These are phyloP conservation scores for Ctena decussata DNA, from an alignment of 2,888 invertebrate genomes.

Conservation along the genomic window DNA sequence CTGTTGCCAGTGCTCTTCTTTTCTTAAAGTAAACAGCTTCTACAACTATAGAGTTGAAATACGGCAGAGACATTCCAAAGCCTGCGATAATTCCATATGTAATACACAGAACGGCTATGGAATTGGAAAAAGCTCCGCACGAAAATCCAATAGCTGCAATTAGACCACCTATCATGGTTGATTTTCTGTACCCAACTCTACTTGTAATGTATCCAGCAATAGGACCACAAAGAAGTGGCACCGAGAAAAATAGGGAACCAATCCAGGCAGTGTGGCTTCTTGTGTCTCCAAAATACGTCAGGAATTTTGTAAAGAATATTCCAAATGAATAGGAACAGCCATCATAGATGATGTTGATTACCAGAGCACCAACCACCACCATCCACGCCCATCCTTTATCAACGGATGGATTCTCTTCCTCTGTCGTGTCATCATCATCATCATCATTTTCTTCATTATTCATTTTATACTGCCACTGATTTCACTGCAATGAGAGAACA, in stretches of 20 bases:
- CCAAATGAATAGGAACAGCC: conserved; percentile 97
- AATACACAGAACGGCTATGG: conserved; percentile 78
- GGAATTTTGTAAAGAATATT: conserved; percentile 94
- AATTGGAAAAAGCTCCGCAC: conserved; percentile 76
- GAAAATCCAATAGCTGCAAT: conserved; percentile 81
- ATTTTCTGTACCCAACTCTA: conserved; percentile 78
- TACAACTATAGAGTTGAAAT: conserved; percentile 83
- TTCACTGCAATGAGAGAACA: background rate
- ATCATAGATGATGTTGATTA: conserved; percentile 96
- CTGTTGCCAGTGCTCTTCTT: conserved; percentile 83
- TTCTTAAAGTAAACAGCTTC: conserved; percentile 85
- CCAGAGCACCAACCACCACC: conserved; percentile 94
- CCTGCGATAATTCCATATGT: conserved; percentile 84
- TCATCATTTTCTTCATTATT: background rate
- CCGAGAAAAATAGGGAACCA: conserved; percentile 96
- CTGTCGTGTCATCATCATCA: conserved; percentile 87
- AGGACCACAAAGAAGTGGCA: conserved; percentile 90
- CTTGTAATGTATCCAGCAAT: conserved; percentile 79
- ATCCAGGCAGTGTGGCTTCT: conserved; percentile 96
- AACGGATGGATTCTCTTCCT: background rate
- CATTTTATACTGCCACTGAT: background rate
- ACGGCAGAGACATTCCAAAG: conserved; percentile 83
- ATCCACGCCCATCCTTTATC: conserved; percentile 95
- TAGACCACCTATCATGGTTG: conserved; percentile 83
- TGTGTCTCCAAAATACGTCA: conserved; percentile 93